Evolutionary conservation across 2,888 invertebrate species (phyloP).

Genomic region (Gymnosoma rotundatum): DNA sequence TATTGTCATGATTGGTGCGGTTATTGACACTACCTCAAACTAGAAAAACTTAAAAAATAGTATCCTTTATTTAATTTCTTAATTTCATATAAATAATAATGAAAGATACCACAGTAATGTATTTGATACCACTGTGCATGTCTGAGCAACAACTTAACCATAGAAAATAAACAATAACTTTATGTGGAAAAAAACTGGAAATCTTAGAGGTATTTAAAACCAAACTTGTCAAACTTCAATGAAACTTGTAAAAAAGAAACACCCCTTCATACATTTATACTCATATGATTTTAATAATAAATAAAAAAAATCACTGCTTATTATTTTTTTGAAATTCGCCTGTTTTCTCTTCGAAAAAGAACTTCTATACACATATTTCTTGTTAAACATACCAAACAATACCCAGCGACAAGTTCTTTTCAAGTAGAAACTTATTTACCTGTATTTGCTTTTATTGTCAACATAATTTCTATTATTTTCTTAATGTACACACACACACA

Average conservation of each 20-base stretch:
- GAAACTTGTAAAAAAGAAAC: constrained; percentile 53
- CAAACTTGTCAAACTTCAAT: background rate
- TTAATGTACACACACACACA: background rate
- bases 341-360: constrained; percentile 50
- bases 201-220: background rate
- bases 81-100: no score
- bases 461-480: constrained; percentile 35
- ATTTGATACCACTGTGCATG: constrained; percentile 3
- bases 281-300: constrained; percentile 6
- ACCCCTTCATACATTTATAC: constrained; percentile 47
- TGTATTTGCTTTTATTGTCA: constrained; percentile 65
- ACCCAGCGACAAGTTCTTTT: constrained; percentile 68
- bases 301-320: constrained; percentile 46
- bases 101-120: background rate
- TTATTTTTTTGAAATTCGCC: constrained; percentile 52
- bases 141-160: background rate
- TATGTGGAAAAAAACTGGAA: background rate
- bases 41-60: no score
- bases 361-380: constrained; percentile 28
- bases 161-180: background rate
- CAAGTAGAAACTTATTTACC: constrained; percentile 67
- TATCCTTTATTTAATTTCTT: no score
- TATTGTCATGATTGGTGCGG: no score
- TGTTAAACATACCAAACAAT: constrained; percentile 59
- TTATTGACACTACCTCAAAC: no score